Base-by-base conservation (phyloP, 2,113 vertebrate genomes). In the Scortum barcoo region DNA sequence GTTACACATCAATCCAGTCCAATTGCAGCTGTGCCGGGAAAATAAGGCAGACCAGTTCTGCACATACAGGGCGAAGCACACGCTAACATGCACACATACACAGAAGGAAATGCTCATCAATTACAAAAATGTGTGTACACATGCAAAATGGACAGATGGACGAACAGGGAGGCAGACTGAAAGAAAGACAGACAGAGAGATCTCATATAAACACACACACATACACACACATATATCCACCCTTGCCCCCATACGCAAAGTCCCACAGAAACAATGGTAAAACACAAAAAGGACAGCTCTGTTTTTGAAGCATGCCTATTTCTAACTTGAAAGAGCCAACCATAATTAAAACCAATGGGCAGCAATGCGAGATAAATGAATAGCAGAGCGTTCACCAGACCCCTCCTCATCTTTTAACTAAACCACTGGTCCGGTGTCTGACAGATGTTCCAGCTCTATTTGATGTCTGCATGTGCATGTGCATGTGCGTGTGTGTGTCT, bases 331-430 rank as follows among this genome's bases (percentile, higher is more conserved):
- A 98, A 97, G 90, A 76, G 95, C 91, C 94, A 94, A 90, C 91
- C 95, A 95, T 97, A 97, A 98, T 98, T 97, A 98, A 97, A 97
- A 97, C 97, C 94, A 98, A 97, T 96, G 96, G 96, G 95, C 97
- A 97, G 95, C 95, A 96, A 97, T 96, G 95, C 95, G 95, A 96
- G 95, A 96, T 96, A 96, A 97, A 96, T 95, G 96, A 96, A 95
- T 95, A 86, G 87, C 85, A 89, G 84, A 87, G 73, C 70, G 13
- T 60, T 88, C 83, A 78, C 53, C 84, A 77, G 87, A 86, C 85
- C 85, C 86, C 79, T 86, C 75, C 92, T 88, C 83, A 66, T 79
- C 88, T 91, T 91, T 91, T 61, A 88, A 90, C 96, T 95, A 93
- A 96, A 97, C 96, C 97, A 96, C 96, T 95, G 95, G 95, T 96